phyloP scores from a whole-genome alignment of 2,888 invertebrate species.

The Callosobruchus maculatus region DNA sequence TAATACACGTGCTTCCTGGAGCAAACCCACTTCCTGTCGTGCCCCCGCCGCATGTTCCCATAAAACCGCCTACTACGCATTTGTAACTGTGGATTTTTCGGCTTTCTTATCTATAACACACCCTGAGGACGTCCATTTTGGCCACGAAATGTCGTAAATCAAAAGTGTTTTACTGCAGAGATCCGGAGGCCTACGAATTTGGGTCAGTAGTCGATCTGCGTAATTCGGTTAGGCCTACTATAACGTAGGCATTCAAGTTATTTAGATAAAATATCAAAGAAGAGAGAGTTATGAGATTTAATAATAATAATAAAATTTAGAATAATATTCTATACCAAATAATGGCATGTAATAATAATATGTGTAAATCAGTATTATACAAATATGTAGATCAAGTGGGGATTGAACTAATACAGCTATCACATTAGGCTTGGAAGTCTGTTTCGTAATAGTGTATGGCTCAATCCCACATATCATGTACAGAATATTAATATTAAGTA shows the following conservation, averaged over 20 bases:
- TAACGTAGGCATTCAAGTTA: background rate
- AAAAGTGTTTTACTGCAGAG: background rate
- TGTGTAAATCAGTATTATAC: too few species aligned
- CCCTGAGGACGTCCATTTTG: background rate
- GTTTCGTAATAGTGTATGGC: too few species aligned
- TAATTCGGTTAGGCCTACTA: background rate
- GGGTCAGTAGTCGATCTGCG: background rate
- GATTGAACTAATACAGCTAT: too few species aligned
- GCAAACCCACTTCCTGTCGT: background rate
- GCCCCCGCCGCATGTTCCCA: background rate
- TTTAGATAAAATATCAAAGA: too few species aligned
- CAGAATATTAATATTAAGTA: too few species aligned
- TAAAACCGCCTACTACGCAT: background rate
- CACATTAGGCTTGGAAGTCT: too few species aligned
- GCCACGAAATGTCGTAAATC: background rate
- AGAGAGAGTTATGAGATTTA: too few species aligned
- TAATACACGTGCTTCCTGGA: background rate
- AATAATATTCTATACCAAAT: too few species aligned
- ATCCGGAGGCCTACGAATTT: background rate
- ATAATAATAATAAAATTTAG: too few species aligned
- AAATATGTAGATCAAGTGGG: too few species aligned
- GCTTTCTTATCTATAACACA: background rate
- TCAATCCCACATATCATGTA: too few species aligned
- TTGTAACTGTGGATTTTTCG: background rate
- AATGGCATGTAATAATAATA: too few species aligned